phyloP scores from a whole-genome alignment of 2,113 vertebrate genomes.

The Cavia porcellus region DNA sequence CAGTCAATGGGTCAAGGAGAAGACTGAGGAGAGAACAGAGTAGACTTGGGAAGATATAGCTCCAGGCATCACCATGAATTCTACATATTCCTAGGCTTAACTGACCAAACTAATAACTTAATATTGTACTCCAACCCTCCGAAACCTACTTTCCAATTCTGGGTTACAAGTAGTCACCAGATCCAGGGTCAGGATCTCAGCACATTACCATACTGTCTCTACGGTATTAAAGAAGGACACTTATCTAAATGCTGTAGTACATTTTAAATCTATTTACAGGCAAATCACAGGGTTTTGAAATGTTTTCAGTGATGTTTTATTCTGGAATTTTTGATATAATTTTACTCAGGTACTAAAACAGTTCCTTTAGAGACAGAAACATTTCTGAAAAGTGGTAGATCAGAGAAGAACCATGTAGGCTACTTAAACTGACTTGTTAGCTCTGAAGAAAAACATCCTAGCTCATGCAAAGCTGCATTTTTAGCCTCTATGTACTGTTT shows the following conservation, averaged over 20 bases:
- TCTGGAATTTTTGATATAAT: neutral
- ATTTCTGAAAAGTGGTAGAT: constrained; percentile 30
- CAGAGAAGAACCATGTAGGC: neutral
- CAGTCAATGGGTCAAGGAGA: no score
- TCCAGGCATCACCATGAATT: neutral
- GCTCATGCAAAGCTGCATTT: neutral
- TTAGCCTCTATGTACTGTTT: neutral
- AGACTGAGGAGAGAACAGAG: neutral
- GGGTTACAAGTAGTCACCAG: neutral
- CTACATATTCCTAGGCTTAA: neutral
- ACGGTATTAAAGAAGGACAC: neutral
- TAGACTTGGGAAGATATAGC: neutral
- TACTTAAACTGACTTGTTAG: neutral
- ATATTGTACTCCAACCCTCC: neutral
- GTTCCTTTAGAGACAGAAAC: constrained; percentile 18
- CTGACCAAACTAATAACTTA: neutral
- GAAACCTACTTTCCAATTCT: neutral
- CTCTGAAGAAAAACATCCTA: constrained; percentile 36
- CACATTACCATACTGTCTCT: neutral
- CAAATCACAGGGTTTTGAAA: neutral
- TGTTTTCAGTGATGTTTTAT: constrained; percentile 1
- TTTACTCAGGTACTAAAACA: neutral
- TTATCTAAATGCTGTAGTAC: neutral
- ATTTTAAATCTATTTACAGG: neutral
- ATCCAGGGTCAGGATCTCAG: neutral